Percentiles rank a stretch among this genome's conserved stretches.
Conservation (phyloP, 1,140 invertebrate species). For the Brachionus paranguensis region DNA sequence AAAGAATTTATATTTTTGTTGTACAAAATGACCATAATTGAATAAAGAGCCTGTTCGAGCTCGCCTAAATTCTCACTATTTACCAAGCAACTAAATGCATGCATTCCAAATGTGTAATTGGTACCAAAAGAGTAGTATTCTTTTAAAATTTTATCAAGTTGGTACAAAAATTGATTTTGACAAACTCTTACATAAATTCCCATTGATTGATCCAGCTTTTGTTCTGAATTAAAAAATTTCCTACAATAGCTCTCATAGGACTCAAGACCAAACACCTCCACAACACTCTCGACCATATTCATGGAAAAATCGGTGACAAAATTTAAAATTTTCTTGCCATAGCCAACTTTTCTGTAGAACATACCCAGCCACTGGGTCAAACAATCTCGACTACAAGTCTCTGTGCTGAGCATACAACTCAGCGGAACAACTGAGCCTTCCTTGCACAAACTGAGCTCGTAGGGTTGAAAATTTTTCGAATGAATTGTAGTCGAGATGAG, state of each 20-base stretch:
- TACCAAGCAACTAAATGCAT: conserved; percentile 10
- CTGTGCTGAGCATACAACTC: neutral
- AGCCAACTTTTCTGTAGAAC: neutral
- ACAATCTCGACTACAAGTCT: neutral
- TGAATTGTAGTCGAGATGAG: neutral
- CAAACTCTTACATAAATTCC: neutral
- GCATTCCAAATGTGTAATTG: conserved; percentile 37
- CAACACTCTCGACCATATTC: neutral
- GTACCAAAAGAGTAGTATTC: neutral
- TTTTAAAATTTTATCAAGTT: neutral
- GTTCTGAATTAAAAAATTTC: neutral
- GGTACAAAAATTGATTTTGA: conserved; percentile 1
- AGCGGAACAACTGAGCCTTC: neutral
- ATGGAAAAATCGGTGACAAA: neutral
- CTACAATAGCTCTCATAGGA: neutral
- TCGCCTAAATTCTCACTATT: conserved; percentile 4
- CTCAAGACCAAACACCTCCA: neutral
- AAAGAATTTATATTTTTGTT: neutral
- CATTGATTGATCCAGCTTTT: neutral
- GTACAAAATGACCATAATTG: conserved; percentile 29
- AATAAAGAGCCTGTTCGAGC: neutral
- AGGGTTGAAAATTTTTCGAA: neutral
- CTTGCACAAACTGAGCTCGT: neutral
- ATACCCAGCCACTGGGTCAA: neutral
- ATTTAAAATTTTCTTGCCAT: neutral